phyloP scores from a whole-genome alignment of 2,113 vertebrate genomes.

The Isurus oxyrinchus region DNA sequence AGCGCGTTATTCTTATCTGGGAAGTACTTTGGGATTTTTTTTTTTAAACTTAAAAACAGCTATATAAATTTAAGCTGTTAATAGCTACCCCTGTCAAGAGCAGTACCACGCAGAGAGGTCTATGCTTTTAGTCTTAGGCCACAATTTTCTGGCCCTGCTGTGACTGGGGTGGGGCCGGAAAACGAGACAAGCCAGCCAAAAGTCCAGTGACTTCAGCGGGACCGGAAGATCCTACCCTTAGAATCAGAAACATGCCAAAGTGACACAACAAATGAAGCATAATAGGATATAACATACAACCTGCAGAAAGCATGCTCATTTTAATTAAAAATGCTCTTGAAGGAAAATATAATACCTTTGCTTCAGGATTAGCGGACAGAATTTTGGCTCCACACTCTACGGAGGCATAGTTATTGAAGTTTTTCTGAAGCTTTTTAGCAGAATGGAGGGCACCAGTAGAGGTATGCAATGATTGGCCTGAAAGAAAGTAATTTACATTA shows the following conservation, averaged over 20 bases:
- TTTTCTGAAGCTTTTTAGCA: conserved; percentile 92
- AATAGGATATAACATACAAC: background rate
- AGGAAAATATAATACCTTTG: conserved; percentile 69
- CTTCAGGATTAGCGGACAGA: conserved; percentile 88
- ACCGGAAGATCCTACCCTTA: too few species aligned
- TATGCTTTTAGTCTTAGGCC: background rate
- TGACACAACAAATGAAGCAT: background rate
- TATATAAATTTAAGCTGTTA: background rate
- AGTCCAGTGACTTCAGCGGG: too few species aligned
- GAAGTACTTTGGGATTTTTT: background rate
- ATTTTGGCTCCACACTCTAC: conserved; percentile 98
- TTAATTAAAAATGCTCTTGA: background rate
- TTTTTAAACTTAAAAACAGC: background rate
- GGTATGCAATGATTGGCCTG: conserved; percentile 87
- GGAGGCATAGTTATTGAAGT: conserved; percentile 96
- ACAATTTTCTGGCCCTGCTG: too few species aligned
- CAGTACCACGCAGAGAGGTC: background rate
- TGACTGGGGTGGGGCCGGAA: too few species aligned
- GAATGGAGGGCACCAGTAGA: conserved; percentile 71
- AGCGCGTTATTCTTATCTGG: background rate
- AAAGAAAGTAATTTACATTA: conserved; percentile 45
- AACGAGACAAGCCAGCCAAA: too few species aligned
- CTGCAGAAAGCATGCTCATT: background rate
- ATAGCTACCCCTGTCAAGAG: background rate
- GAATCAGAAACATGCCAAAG: background rate